phyloP scores from a whole-genome alignment of 1,140 invertebrate genomes.

The Adoxophyes honmai region DNA sequence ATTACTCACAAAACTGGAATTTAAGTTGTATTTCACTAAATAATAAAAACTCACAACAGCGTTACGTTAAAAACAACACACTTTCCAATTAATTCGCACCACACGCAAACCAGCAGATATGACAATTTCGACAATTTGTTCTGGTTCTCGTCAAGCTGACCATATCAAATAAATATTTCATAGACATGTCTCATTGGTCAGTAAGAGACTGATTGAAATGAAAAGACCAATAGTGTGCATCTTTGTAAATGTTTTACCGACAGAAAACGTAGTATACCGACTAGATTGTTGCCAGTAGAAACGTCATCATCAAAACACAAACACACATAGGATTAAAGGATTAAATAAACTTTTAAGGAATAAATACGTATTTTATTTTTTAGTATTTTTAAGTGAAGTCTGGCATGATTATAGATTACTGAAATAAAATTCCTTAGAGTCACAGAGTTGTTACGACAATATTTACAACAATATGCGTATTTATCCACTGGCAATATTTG shows the following conservation, averaged over 20 bases:
- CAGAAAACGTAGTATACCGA: not conserved
- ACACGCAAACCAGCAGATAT: conserved; percentile 14
- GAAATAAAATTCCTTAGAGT: too few relatives aligned
- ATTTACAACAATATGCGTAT: too few relatives aligned
- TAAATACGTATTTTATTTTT: too few relatives aligned
- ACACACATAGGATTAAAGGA: too few relatives aligned
- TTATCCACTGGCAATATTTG: too few relatives aligned
- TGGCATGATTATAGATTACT: too few relatives aligned
- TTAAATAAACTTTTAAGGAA: too few relatives aligned
- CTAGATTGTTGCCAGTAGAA: not conserved
- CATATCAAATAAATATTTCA: too few relatives aligned
- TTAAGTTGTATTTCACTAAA: not conserved
- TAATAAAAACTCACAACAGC: not conserved
- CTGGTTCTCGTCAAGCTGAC: not conserved
- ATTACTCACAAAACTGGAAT: not conserved
- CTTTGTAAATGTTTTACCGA: not conserved
- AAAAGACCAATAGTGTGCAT: not conserved
- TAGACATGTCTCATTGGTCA: not conserved
- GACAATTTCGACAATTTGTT: conserved; percentile 10
- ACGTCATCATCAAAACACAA: too few relatives aligned
- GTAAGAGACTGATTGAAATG: not conserved
- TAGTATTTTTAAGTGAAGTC: too few relatives aligned
- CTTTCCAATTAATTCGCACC: conserved; percentile 7
- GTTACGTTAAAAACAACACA: not conserved
- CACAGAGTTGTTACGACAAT: too few relatives aligned